These are phyloP conservation scores for Colossoma macropomum DNA, from an alignment of 2,113 vertebrate genomes.

Conservation along the genomic window DNA sequence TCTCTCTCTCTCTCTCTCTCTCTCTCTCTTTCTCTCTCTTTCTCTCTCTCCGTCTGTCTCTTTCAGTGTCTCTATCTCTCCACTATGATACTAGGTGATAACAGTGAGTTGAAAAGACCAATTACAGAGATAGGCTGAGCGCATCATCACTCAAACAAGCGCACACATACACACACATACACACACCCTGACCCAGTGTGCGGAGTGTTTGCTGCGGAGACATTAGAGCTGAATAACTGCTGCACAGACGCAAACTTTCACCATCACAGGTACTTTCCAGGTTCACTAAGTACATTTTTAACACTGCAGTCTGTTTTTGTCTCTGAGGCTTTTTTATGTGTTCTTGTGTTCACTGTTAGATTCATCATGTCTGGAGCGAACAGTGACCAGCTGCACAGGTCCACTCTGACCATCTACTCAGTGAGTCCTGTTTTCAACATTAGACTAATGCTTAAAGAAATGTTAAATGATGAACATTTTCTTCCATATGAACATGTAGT, in stretches of 20 bases:
- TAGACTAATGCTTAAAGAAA: background rate
- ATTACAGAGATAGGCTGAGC: constrained; percentile 50
- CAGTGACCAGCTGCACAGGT: constrained; percentile 78
- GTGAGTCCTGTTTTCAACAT: constrained; percentile 63
- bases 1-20: constrained; percentile 42
- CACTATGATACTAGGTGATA: constrained; percentile 55
- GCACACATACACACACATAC: background rate
- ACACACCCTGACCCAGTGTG: background rate
- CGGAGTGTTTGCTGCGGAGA: constrained; percentile 13
- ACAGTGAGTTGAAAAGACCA: constrained; percentile 55
- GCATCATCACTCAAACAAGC: constrained; percentile 17
- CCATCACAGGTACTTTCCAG: constrained; percentile 30
- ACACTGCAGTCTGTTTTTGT: background rate
- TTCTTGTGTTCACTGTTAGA: constrained; percentile 9
- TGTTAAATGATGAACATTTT: no score
- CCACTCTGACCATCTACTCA: constrained; percentile 74
- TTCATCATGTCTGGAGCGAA: constrained; percentile 73
- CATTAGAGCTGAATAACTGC: background rate
- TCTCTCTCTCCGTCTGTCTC: constrained; percentile 48
- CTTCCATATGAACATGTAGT: no score
- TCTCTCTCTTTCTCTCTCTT: constrained; percentile 6
- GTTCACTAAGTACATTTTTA: background rate
- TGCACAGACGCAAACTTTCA: constrained; percentile 21
- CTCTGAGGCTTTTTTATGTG: constrained; percentile 11
- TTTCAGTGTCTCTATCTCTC: constrained; percentile 2